Percentiles rank a stretch among this genome's conserved stretches.
phyloP scores from a whole-genome alignment of 2,113 vertebrate species.

The Pelvicachromis taeniatus region DNA sequence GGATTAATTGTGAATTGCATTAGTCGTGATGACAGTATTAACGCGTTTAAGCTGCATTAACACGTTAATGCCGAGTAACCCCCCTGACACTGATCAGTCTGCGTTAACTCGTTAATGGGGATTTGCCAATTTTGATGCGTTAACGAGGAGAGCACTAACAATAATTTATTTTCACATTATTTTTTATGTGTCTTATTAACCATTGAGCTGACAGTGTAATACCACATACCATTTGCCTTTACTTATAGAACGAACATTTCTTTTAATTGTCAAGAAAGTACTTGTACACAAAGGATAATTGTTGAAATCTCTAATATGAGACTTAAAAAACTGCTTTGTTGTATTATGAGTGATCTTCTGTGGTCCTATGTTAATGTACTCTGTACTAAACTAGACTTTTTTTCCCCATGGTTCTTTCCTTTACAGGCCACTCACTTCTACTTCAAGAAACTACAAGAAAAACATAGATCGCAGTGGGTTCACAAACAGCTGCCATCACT shows the following conservation, averaged over 20 bases:
- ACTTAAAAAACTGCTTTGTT: background rate
- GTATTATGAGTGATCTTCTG: background rate
- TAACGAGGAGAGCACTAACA: no score
- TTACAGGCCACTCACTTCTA: slow-evolving; percentile 76
- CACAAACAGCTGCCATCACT: slow-evolving; percentile 94
- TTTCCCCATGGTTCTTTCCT: background rate
- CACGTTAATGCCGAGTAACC: no score
- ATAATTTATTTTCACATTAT: no score
- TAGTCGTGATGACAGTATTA: no score
- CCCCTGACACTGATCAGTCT: no score
- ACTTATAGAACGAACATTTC: background rate
- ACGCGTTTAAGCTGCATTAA: no score
- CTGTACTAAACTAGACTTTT: background rate
- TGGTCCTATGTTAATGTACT: background rate
- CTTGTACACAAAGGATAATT: background rate
- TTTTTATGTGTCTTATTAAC: no score
- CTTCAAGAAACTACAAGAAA: slow-evolving; percentile 92
- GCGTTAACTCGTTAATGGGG: no score
- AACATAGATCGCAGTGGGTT: slow-evolving; percentile 95
- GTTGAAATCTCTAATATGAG: background rate
- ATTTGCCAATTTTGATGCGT: no score
- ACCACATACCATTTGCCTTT: background rate
- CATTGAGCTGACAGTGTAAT: background rate
- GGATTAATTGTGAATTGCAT: no score
- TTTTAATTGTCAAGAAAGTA: background rate